phyloP scores from a whole-genome alignment of 2,113 vertebrate genomes.

The Podarcis muralis region DNA sequence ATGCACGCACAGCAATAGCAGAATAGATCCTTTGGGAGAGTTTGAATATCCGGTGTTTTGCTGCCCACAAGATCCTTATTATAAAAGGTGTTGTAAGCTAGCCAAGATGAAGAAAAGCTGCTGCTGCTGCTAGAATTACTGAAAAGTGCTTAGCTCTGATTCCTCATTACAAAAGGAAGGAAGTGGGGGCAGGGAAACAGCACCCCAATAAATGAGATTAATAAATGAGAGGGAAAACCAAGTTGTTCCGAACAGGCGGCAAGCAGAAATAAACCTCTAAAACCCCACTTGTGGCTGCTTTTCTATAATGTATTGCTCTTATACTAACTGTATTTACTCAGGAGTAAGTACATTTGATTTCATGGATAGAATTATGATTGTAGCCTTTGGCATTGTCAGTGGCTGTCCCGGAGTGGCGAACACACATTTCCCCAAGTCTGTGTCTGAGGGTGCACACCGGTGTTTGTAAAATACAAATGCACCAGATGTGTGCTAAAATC shows the following conservation, averaged over 20 bases:
- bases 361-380: not conserved
- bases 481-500: not conserved
- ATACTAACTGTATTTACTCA: not conserved
- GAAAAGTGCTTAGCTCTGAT: constrained; percentile 68
- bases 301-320: not conserved
- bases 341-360: not conserved
- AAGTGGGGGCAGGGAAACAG: constrained; percentile 13
- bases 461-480: not conserved
- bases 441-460: not conserved
- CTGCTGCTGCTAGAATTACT: constrained; percentile 47
- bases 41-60: constrained; percentile 66
- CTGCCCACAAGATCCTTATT: constrained; percentile 62
- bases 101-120: constrained; percentile 65
- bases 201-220: constrained; percentile 31
- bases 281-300: not conserved
- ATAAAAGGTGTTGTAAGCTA: constrained; percentile 66
- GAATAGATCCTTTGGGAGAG: constrained; percentile 72
- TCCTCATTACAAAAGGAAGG: constrained; percentile 57
- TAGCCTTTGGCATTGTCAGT: not conserved
- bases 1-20: constrained; percentile 64
- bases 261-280: not conserved
- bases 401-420: too few relatives aligned
- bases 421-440: not conserved
- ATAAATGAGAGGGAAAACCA: constrained; percentile 24
- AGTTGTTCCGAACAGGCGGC: constrained; percentile 12